phyloP scores from a whole-genome alignment of 1,140 invertebrate species.

The Cydia pomonella region DNA sequence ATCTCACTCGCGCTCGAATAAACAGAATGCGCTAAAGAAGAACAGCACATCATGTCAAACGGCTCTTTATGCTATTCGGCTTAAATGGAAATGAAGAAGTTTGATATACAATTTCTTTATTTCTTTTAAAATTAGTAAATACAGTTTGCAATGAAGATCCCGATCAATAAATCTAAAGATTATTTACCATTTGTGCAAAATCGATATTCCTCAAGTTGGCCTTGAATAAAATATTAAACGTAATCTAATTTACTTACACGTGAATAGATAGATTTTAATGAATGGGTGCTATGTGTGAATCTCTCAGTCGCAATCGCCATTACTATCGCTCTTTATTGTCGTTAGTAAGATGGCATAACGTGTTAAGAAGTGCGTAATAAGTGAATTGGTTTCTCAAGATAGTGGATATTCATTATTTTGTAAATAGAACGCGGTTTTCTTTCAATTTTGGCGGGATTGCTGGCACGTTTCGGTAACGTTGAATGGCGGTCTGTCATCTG shows the following conservation, averaged over 20 bases:
- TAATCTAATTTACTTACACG: constrained; percentile 30
- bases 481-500: constrained; percentile 74
- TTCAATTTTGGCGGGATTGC: constrained; percentile 75
- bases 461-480: constrained; percentile 63
- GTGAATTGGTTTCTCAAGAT: constrained; percentile 39
- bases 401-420: constrained; percentile 45
- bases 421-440: constrained; percentile 65
- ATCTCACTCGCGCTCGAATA: background rate
- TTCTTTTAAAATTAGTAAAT: constrained; percentile 29
- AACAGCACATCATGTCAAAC: background rate
- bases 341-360: constrained; percentile 32
- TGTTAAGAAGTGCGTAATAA: constrained; percentile 38
- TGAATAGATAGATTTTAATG: constrained; percentile 29
- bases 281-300: constrained; percentile 36
- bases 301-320: constrained; percentile 63
- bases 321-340: constrained; percentile 46
- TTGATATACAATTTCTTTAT: constrained; percentile 20
- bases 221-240: constrained; percentile 19
- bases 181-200: constrained; percentile 22
- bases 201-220: constrained; percentile 23
- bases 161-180: constrained; percentile 21
- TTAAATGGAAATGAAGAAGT: constrained; percentile 24
- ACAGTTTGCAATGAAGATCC: constrained; percentile 24
- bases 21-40: background rate
- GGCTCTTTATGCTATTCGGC: background rate